phyloP scores from a whole-genome alignment of 2,888 invertebrate genomes.

The Drosophila meridiana region DNA sequence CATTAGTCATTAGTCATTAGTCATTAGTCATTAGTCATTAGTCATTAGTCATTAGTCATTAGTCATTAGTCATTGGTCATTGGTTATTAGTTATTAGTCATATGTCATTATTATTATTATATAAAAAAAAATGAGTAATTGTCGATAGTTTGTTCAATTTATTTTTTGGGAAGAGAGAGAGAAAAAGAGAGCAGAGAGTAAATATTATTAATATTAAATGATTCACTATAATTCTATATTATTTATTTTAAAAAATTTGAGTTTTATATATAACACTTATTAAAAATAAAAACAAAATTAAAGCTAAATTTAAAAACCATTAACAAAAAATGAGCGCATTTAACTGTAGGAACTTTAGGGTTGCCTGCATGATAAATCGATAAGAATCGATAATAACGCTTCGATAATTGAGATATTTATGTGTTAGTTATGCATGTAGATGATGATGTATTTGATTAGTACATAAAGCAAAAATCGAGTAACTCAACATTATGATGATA shows the following conservation, averaged over 20 bases:
- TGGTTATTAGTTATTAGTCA: too few species aligned
- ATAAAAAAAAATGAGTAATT: background rate
- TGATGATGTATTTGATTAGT: conserved; percentile 18
- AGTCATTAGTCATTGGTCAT: background rate
- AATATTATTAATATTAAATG: conserved; percentile 67
- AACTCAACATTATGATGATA: conserved; percentile 22
- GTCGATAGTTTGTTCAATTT: background rate
- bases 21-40: background rate
- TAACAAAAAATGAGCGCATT: conserved; percentile 63
- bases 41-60: background rate
- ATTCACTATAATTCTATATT: conserved; percentile 14
- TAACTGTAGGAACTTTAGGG: conserved; percentile 37
- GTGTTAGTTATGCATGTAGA: conserved; percentile 28
- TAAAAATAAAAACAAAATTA: conserved; percentile 16
- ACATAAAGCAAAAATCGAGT: conserved; percentile 25
- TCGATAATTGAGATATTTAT: conserved; percentile 14
- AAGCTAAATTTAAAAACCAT: conserved; percentile 17
- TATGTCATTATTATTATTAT: conserved; percentile 13
- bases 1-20: background rate
- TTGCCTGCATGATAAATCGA: conserved; percentile 29
- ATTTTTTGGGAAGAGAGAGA: conserved; percentile 45
- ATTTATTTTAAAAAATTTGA: conserved; percentile 12
- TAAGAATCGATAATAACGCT: conserved; percentile 16
- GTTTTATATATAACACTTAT: conserved; percentile 10
- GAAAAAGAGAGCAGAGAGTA: conserved; percentile 60